A percentile compares a stretch with the other conserved stretches of the same genome.
These are phyloP conservation scores for Microctonus aethiopoides DNA, from an alignment of 2,888 invertebrate genomes.

Conservation along the genomic window DNA sequence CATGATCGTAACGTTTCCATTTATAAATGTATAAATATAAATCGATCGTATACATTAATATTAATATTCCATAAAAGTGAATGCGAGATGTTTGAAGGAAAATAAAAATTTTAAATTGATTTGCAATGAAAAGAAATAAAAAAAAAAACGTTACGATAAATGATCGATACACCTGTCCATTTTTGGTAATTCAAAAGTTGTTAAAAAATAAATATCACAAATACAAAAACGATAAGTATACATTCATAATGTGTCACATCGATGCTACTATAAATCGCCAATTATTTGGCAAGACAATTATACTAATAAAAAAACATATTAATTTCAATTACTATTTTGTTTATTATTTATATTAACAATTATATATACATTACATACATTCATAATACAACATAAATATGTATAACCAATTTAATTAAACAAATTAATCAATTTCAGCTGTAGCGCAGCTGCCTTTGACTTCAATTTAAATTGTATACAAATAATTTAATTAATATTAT, in stretches of 20 bases:
- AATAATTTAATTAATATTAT: neutral
- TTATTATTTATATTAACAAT: slow-evolving; percentile 29
- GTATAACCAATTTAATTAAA: neutral
- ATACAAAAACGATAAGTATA: slow-evolving; percentile 36
- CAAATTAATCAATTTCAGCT: neutral
- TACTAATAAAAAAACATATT: neutral
- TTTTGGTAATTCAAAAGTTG: slow-evolving; percentile 44
- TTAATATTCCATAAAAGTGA: slow-evolving; percentile 1
- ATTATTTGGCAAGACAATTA: neutral
- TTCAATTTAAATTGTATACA: neutral
- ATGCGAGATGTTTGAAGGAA: neutral
- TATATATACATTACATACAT: slow-evolving; percentile 39
- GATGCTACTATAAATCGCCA: slow-evolving; percentile 45
- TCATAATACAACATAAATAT: slow-evolving; percentile 37
- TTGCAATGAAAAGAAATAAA: slow-evolving; percentile 17
- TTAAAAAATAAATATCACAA: slow-evolving; percentile 27
- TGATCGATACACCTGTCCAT: slow-evolving; percentile 53
- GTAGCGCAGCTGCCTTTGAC: neutral
- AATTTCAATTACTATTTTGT: slow-evolving; percentile 34
- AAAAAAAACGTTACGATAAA: slow-evolving; percentile 46
- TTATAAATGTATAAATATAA: too few relatives aligned
- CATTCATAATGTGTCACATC: slow-evolving; percentile 39
- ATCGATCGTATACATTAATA: neutral
- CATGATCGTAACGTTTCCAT: slow-evolving; percentile 48
- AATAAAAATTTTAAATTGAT: slow-evolving; percentile 8